Percentiles rank a stretch among this genome's conserved stretches.
phyloP scores from a whole-genome alignment of 2,888 invertebrate genomes.

The Eucera pruinosa region DNA sequence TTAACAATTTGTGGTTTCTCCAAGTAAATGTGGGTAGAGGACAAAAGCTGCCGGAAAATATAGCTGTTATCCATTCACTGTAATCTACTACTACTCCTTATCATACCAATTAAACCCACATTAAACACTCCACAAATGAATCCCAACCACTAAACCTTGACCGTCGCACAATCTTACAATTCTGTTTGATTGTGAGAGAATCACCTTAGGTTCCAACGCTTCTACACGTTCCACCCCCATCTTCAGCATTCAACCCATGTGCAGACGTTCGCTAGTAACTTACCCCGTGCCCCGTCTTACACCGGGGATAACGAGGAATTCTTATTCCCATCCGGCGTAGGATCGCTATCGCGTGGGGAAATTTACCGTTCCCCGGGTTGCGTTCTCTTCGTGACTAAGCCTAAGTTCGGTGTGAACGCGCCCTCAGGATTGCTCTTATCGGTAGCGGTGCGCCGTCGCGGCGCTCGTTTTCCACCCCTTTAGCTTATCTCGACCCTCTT shows the following conservation, averaged over 20 bases:
- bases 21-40: no score
- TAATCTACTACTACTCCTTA: no score
- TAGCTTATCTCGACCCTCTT: slow-evolving; percentile 74
- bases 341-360: slow-evolving; percentile 50
- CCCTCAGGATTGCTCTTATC: slow-evolving; percentile 75
- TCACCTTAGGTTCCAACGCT: neutral
- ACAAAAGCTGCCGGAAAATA: no score
- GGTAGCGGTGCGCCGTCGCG: slow-evolving; percentile 54
- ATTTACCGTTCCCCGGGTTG: slow-evolving; percentile 52
- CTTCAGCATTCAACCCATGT: slow-evolving; percentile 2
- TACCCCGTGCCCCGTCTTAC: neutral
- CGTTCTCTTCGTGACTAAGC: slow-evolving; percentile 60
- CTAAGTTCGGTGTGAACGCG: slow-evolving; percentile 65
- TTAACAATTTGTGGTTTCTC: no score
- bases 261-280: slow-evolving; percentile 17
- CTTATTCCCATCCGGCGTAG: slow-evolving; percentile 41
- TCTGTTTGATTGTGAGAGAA: neutral
- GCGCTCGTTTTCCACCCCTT: slow-evolving; percentile 61
- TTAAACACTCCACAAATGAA: no score
- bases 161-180: no score
- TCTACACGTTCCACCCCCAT: neutral
- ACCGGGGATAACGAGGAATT: slow-evolving; percentile 38
- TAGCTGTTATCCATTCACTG: no score
- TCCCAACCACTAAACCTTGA: no score
- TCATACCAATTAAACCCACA: no score